Evolutionary conservation across 1,140 invertebrate genomes (phyloP), one percentile per base, ranked within the genome.

Genomic region (Akabosia matsudoensis): DNA sequence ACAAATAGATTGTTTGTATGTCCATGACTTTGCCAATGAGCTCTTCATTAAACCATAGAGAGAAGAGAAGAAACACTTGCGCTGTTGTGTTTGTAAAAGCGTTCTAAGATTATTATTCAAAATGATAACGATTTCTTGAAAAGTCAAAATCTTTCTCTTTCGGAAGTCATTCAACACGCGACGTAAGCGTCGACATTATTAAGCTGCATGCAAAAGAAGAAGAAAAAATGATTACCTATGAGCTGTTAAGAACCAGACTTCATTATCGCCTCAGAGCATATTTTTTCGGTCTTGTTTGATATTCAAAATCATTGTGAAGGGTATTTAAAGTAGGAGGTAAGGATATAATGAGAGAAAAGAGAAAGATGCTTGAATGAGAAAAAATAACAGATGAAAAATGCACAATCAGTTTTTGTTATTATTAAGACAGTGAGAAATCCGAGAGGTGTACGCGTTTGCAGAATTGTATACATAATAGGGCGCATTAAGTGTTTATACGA

Each of bases 231-330:
- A 45, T 45, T 56, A 30, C 30, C 22, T 30, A 31, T 61, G 31
- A 67, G 61, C 30, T 67, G 61, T 67, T 67, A 31, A 67, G 61
- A 67, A 67, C 10, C 61, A 67, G 61, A 67, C 61, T 67, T 67
- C 61, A 67, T 67, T 67, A 67, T 30, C 61, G 61, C 61, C n/a
- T 51, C 24, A 45, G 37, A 45, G 18, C 7, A 61, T 14, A 51
- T 24, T 61, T 61, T 61, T 61, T 61, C 54, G 54, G 14, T 24
- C 4, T 14, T 61, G 54, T 61, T 61, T 61, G 54, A 61, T 61
- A 24, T n/a, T n/a, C 13, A 10, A 61, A 24, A 61, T 24, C n/a
- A 22, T 18, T 10, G 37, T 45, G 7, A 18, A 45, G 37, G 37
- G n/a, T n/a, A n/a, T n/a, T n/a, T n/a, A 45, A 18, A 18, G 18